A percentile compares a stretch with the other conserved stretches of the same genome.
These are phyloP conservation scores for Anser brachyrhynchus DNA, from an alignment of 2,113 vertebrate species.

Conservation along the genomic window DNA sequence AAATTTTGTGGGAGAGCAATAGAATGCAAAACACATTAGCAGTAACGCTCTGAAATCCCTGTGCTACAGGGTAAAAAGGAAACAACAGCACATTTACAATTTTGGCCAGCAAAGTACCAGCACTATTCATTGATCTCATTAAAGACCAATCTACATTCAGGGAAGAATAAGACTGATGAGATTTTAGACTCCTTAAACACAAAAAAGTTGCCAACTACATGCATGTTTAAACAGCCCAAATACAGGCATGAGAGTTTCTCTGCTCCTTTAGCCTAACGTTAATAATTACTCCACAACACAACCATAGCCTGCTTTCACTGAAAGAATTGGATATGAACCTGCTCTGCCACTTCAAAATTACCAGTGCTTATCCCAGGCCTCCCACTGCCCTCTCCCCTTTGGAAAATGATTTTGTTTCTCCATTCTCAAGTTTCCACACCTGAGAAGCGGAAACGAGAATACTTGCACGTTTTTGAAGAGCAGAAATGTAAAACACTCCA, in stretches of 20 bases:
- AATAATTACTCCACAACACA: background rate
- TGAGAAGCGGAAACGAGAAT: conserved; percentile 6
- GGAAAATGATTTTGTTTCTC: background rate
- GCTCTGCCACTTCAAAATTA: background rate
- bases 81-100: conserved; percentile 63
- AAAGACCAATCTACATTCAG: conserved; percentile 70
- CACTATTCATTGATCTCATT: conserved; percentile 69
- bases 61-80: conserved; percentile 64
- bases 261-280: background rate
- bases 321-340: background rate
- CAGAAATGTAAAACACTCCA: conserved; percentile 16
- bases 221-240: background rate
- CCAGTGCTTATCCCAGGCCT: background rate
- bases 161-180: conserved; percentile 59
- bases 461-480: conserved; percentile 14
- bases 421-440: background rate
- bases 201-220: conserved; percentile 14
- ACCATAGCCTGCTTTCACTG: background rate
- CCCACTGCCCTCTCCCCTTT: background rate
- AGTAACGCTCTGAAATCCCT: background rate
- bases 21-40: conserved; percentile 68
- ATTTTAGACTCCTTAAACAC: conserved; percentile 36
- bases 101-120: conserved; percentile 50
- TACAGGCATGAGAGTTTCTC: background rate
- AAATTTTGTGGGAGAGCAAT: conserved; percentile 66